Evolutionary conservation across 2,888 invertebrate genomes (phyloP), one percentile per base, ranked within the genome.

Genomic region (Baronia brevicornis): DNA sequence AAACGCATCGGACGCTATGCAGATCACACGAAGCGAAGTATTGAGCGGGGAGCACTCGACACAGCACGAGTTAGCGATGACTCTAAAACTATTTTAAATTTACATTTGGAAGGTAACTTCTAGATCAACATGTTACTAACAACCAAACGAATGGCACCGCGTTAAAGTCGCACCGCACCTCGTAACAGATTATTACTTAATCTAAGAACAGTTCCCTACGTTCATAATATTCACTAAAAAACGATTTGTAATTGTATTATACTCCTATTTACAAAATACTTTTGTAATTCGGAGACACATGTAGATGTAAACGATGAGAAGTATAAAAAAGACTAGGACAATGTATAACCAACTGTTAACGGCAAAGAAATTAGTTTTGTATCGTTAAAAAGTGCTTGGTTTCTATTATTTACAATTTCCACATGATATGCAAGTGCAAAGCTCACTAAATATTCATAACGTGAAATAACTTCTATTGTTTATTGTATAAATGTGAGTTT

Each of bases 341-440:
- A 21, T 29, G 14, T 20, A 22, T 23, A 27, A 19, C 37, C 30
- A 36, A 39, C 21, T 38, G 22, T 34, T 32, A 37, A 22, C 38
- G 45, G 31, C 28, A 30, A 22, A 36, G 18, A 28, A 41, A 43
- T 25, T 22, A 41, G 29, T 30, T 33, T 28, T 36, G 26, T 19
- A 60, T 49, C 46, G 57, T 44, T 63, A 57, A 62, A 61, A 61
- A 48, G 57, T 63, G 56, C 57, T 59, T 54, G 52, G 51, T 51
- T 53, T 64, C 59, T 47, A 54, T 55, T 79, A 80, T 80, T 75
- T 80, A 79, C 80, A 82, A 53, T 60, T 64, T 60, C 53, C 51
- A 52, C 66, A 78, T 84, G 84, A 84, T 84, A 84, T 84, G 84
- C 84, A 82, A 84, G 79, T 80, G 84, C 84, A 80, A 82, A 84